These are phyloP conservation scores for Cuniculus paca DNA, from an alignment of 2,797 vertebrate genomes.

Conservation along the genomic window DNA sequence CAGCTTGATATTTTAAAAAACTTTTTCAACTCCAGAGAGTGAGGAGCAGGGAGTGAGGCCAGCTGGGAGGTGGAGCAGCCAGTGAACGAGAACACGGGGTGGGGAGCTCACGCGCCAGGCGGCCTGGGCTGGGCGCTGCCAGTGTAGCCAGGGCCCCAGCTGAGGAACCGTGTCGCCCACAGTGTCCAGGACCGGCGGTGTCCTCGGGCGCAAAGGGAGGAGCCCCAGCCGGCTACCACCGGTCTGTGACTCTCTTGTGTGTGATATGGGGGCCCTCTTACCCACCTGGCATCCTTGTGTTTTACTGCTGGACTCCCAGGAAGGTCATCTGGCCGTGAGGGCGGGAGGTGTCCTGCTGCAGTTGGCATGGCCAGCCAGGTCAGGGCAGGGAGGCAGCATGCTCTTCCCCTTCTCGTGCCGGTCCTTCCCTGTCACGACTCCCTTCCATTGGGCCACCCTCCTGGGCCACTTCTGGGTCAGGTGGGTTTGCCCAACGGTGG, in stretches of 20 bases:
- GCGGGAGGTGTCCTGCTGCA: not conserved
- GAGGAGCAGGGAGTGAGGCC: not conserved
- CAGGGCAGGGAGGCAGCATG: not conserved
- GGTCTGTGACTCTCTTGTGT: not conserved
- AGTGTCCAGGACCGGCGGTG: not conserved
- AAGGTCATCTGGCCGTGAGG: not conserved
- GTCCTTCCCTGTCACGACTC: not conserved
- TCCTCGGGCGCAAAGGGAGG: not conserved
- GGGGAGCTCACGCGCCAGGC: accelerated
- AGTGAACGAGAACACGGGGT: not conserved
- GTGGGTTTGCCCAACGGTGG: not conserved
- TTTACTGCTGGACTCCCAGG: accelerated
- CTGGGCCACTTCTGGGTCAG: not conserved
- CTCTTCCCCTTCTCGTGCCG: accelerated
- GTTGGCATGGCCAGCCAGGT: not conserved
- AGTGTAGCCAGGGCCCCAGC: not conserved
- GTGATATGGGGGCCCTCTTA: not conserved
- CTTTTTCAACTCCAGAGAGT: slow-evolving; percentile 12
- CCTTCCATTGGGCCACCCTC: not conserved
- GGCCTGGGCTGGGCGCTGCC: accelerated
- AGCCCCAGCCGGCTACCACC: not conserved
- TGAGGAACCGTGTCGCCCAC: not conserved
- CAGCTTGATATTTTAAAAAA: slow-evolving; percentile 46
- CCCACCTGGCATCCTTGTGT: not conserved
- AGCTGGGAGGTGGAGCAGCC: not conserved